A percentile compares a stretch with the other conserved stretches of the same genome.
phyloP scores from a whole-genome alignment of 2,113 vertebrate species.

The Nannospalax galili region DNA sequence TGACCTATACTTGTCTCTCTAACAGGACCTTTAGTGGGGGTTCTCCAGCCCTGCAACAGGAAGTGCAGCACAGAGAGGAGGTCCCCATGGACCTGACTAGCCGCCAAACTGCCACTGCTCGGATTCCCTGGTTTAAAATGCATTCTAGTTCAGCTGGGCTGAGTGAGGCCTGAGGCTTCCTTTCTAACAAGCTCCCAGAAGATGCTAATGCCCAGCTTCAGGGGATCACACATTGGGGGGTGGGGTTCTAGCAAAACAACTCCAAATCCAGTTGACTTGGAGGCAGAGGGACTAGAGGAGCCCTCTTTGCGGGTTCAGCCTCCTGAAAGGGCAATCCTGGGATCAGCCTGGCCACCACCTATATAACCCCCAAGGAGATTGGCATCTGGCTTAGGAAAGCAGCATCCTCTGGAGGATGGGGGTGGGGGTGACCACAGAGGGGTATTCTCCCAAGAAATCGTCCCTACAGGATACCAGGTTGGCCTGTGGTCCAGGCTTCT shows the following conservation, averaged over 20 bases:
- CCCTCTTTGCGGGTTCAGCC: not conserved
- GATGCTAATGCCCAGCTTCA: not conserved
- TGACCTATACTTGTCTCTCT: not conserved
- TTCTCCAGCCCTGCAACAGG: constrained; percentile 37
- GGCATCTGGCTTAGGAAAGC: not conserved
- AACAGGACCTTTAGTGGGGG: not conserved
- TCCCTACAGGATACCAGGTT: not conserved
- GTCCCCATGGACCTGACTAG: not conserved
- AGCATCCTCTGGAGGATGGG: not conserved
- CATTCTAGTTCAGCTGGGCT: not conserved
- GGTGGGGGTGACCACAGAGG: no score
- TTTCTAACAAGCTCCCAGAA: not conserved
- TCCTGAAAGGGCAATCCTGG: not conserved
- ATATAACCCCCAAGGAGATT: not conserved
- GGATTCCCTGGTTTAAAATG: not conserved
- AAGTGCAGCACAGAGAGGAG: not conserved
- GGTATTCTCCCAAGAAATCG: not conserved
- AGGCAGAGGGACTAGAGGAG: not conserved
- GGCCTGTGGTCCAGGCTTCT: not conserved
- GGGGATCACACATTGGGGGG: rapidly evolving
- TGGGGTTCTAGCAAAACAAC: not conserved
- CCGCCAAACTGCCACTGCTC: not conserved
- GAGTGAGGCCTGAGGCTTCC: not conserved
- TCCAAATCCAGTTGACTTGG: not conserved
- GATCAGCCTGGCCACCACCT: not conserved